Evolutionary conservation across 2,797 vertebrate species (phyloP).

Genomic region (Sternarchorhynchus goeldii): DNA sequence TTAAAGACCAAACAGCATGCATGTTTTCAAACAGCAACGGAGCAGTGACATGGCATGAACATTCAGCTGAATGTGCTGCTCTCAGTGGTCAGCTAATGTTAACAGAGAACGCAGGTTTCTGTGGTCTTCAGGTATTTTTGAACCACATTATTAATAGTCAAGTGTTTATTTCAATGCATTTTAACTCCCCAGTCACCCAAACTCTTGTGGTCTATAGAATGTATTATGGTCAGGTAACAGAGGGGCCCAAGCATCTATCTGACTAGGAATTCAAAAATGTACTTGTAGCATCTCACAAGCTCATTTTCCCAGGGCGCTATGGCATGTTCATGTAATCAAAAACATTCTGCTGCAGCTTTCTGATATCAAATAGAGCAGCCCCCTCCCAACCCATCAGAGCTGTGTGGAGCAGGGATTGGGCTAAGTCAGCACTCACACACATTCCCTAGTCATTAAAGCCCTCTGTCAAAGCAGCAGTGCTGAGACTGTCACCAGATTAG

Average conservation of each 20-base stretch:
- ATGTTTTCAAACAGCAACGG: too few species aligned
- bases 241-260: not conserved
- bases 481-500: not conserved
- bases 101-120: too few species aligned
- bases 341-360: constrained; percentile 6
- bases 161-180: not conserved
- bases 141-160: too few species aligned
- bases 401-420: not conserved
- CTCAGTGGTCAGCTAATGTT: too few species aligned
- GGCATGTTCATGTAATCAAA: not conserved
- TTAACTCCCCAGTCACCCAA: not conserved
- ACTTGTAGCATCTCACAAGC: not conserved
- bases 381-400: constrained; percentile 2
- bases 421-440: constrained; percentile 7
- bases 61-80: too few species aligned
- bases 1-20: too few species aligned
- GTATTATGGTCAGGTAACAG: not conserved
- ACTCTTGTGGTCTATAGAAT: not conserved
- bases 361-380: constrained; percentile 6
- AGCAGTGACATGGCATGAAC: too few species aligned
- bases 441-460: constrained; percentile 7
- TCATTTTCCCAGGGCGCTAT: not conserved
- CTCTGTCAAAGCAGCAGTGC: not conserved
- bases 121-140: too few species aligned
- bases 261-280: not conserved